Evolutionary conservation across 2,113 vertebrate species (phyloP).

Genomic region (Cyanoderma ruficeps): DNA sequence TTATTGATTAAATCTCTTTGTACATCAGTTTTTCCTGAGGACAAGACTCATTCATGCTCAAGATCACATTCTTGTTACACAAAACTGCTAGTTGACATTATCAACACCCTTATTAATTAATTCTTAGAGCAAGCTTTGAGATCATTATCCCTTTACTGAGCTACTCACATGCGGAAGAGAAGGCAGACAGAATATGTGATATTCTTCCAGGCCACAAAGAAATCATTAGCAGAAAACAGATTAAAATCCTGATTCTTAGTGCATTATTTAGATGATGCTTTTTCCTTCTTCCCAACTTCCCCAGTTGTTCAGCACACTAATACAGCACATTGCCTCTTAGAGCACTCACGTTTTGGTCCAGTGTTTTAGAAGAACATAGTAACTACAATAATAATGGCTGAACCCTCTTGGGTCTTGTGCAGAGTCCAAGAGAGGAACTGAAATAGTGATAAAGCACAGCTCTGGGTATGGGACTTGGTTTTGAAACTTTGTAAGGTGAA

Average conservation of each 20-base stretch:
- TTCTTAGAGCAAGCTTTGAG: neutral
- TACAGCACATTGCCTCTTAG: neutral
- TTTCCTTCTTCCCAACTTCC: neutral
- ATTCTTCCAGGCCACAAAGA: neutral
- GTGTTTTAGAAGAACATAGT: neutral
- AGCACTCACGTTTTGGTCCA: neutral
- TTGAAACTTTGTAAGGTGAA: neutral
- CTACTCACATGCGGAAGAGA: neutral
- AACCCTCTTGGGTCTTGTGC: neutral
- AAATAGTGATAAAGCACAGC: neutral
- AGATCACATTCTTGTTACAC: neutral
- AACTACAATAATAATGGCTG: neutral
- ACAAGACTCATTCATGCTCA: neutral
- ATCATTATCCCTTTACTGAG: neutral
- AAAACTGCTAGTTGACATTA: slow-evolving; percentile 24
- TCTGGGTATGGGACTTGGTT: neutral
- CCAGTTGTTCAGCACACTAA: neutral
- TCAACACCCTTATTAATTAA: slow-evolving; percentile 6
- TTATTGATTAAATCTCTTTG: neutral
- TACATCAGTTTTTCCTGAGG: slow-evolving; percentile 27
- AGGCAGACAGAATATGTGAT: neutral
- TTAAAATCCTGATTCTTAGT: neutral
- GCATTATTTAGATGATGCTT: neutral
- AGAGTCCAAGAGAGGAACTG: neutral
- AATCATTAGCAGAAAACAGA: neutral